These are phyloP conservation scores for Philereme transversata DNA, from an alignment of 2,888 invertebrate genomes.

Conservation along the genomic window DNA sequence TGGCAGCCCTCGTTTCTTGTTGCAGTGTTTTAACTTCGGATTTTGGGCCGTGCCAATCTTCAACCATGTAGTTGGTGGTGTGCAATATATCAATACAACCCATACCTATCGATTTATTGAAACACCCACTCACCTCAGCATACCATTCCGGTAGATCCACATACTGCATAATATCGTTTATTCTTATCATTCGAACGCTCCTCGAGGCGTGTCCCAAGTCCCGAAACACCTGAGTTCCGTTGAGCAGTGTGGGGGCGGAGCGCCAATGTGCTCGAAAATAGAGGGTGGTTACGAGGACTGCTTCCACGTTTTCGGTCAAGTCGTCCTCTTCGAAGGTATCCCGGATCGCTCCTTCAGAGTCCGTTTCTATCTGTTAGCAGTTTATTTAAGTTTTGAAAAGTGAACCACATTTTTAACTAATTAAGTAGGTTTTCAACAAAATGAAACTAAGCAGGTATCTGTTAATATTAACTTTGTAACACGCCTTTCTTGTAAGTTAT, in stretches of 20 bases:
- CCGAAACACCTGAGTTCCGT: constrained; percentile 62
- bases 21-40: too few species aligned
- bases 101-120: not conserved
- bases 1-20: not conserved
- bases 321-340: constrained; percentile 74
- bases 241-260: constrained; percentile 72
- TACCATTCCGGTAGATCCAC: constrained; percentile 64
- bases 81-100: not conserved
- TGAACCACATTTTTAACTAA: too few species aligned
- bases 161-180: constrained; percentile 74
- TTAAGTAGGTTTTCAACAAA: too few species aligned
- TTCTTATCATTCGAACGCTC: constrained; percentile 65
- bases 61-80: too few species aligned
- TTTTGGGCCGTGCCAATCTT: too few species aligned
- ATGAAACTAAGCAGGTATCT: too few species aligned
- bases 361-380: constrained; percentile 57
- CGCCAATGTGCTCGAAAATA: constrained; percentile 74
- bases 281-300: constrained; percentile 59
- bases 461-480: too few species aligned
- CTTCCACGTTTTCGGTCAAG: constrained; percentile 55
- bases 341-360: constrained; percentile 68
- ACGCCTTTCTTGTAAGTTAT: too few species aligned
- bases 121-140: constrained; percentile 59
- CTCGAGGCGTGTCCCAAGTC: constrained; percentile 48
- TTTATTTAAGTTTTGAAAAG: not conserved